Percentiles rank a stretch among this genome's conserved stretches.
These are phyloP conservation scores for Pangasius krempfi DNA, from an alignment of 2,797 vertebrate species.

Conservation along the genomic window DNA sequence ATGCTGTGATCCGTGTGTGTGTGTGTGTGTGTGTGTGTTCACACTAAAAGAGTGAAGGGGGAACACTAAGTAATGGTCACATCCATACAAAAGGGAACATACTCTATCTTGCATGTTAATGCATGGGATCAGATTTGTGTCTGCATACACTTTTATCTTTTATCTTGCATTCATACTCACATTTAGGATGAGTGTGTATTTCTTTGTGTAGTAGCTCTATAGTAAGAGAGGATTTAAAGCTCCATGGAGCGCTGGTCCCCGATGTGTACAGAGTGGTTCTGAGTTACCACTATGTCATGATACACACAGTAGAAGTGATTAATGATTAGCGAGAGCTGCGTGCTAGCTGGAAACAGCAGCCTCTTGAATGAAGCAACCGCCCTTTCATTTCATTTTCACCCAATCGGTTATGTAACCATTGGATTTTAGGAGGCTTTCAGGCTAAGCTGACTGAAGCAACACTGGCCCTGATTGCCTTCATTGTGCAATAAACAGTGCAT, in stretches of 20 bases:
- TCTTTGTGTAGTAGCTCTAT: not conserved
- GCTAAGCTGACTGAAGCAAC: conserved; percentile 62
- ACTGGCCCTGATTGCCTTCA: conserved; percentile 41
- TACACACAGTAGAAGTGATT: conserved; percentile 30
- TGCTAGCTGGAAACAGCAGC: conserved; percentile 66
- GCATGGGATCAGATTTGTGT: not conserved
- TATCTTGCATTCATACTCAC: not conserved
- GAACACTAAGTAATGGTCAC: not conserved
- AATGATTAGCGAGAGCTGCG: conserved; percentile 62
- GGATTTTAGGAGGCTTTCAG: conserved; percentile 52
- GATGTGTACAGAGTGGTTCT: conserved; percentile 29
- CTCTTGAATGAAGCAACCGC: conserved; percentile 65
- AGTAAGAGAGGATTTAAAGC: conserved; percentile 1
- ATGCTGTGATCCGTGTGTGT: not conserved
- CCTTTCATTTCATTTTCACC: conserved; percentile 59
- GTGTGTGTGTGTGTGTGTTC: conserved; percentile 13
- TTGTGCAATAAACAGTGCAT: conserved; percentile 60
- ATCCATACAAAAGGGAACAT: not conserved
- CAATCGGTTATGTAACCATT: conserved; percentile 68
- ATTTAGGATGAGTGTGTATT: not conserved
- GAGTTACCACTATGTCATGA: conserved; percentile 26
- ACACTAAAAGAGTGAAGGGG: too few relatives aligned
- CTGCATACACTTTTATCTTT: not conserved
- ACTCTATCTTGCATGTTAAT: not conserved
- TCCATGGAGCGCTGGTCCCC: not conserved